These are phyloP conservation scores for Porites lutea DNA, from an alignment of 64 coral and sea anemone species.

Conservation along the genomic window DNA sequence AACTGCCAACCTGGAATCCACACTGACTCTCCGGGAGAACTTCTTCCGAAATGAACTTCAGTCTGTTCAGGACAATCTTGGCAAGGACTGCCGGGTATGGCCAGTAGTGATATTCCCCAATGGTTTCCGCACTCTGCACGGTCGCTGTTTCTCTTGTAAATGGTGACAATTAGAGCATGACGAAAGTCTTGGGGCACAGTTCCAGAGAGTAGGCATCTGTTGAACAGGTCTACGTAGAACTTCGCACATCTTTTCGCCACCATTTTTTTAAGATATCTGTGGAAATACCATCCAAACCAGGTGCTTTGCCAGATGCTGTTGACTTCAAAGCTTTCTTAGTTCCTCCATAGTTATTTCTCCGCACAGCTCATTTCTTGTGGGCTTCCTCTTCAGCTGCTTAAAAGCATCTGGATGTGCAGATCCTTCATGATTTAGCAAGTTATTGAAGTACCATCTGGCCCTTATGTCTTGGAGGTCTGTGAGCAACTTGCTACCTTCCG, in stretches of 20 bases:
- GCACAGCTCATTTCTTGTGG: constrained; percentile 2
- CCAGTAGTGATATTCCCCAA: constrained; percentile 20
- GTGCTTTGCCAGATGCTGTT: constrained; percentile 13
- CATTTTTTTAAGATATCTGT: constrained; percentile 13
- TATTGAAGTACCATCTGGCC: constrained; percentile 17
- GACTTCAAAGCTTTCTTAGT: background rate
- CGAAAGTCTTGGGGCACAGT: constrained; percentile 38
- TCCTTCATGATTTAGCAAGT: constrained; percentile 27
- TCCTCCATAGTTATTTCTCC: background rate
- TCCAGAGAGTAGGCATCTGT: constrained; percentile 1
- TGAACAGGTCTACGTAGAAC: background rate
- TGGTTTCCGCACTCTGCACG: constrained; percentile 49
- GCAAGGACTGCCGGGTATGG: no score
- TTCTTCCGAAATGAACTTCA: no score
- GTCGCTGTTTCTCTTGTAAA: constrained; percentile 51
- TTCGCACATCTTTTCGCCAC: background rate
- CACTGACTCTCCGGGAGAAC: no score
- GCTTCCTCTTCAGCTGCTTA: background rate
- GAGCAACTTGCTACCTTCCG: background rate
- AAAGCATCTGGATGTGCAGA: constrained; percentile 6
- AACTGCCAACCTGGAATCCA: no score
- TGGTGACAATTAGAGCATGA: constrained; percentile 49
- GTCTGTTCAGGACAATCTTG: no score
- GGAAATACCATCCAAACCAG: constrained; percentile 26
- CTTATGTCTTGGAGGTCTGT: background rate